Percentiles rank a stretch among this genome's conserved stretches.
phyloP scores from a whole-genome alignment of 2,113 vertebrate species.

The Alethe diademata region DNA sequence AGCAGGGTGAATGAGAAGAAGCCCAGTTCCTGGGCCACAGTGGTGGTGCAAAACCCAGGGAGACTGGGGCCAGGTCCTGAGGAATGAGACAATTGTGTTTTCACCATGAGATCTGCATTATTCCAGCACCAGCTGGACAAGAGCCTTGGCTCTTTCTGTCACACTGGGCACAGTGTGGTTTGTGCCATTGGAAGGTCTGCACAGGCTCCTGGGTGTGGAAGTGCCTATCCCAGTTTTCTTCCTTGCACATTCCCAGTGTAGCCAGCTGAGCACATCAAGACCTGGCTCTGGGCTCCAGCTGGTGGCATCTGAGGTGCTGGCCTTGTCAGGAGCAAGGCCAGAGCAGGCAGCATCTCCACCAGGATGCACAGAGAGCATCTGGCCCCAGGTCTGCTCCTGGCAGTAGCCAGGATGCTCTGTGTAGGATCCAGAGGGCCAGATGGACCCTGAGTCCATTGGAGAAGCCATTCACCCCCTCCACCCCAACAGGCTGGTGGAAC shows the following conservation, averaged over 20 bases:
- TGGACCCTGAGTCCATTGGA: neutral
- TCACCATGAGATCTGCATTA: neutral
- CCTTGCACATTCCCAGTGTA: neutral
- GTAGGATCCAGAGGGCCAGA: neutral
- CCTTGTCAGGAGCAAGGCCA: neutral
- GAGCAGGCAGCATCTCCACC: neutral
- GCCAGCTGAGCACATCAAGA: neutral
- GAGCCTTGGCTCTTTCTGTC: neutral
- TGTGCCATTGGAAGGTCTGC: neutral
- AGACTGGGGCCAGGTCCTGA: neutral
- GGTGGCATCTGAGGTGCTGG: neutral
- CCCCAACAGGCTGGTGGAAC: neutral
- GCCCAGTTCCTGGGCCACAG: neutral
- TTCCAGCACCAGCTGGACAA: neutral
- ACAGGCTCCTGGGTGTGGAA: neutral
- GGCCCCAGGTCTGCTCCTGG: neutral
- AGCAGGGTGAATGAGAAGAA: neutral
- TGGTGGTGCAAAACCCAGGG: neutral
- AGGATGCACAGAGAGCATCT: neutral
- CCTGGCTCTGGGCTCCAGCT: neutral
- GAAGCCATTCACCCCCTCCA: neutral
- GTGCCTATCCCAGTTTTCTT: neutral
- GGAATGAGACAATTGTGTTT: neutral
- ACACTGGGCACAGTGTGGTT: fast-evolving
- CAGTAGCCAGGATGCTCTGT: neutral